Conservation (phyloP, 1,140 invertebrate species). For the Helicoverpa armigera region DNA sequence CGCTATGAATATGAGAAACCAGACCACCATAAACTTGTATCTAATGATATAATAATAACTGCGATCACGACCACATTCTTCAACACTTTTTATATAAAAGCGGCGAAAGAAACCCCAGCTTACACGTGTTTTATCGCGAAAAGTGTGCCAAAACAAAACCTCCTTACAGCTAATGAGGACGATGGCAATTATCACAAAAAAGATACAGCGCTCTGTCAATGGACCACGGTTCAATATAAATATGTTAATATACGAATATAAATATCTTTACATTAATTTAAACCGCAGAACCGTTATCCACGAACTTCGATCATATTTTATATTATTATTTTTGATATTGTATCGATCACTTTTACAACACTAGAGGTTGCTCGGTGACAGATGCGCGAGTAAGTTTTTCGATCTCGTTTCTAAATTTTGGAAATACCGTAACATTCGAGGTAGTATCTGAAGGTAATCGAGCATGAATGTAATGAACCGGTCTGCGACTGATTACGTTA, state of each 20-base stretch:
- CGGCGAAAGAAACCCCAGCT: not conserved
- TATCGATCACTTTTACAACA: not conserved
- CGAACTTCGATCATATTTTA: not conserved
- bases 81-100: too few species aligned
- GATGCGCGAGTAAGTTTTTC: not conserved
- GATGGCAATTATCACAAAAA: not conserved
- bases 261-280: constrained; percentile 3
- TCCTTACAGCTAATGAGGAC: not conserved
- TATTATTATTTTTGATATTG: not conserved
- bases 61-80: not conserved
- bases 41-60: not conserved
- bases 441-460: not conserved
- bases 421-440: not conserved
- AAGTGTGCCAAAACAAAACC: not conserved
- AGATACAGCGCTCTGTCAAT: not conserved
- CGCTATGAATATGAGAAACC: too few species aligned
- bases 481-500: not conserved
- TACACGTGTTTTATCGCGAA: not conserved
- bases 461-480: not conserved
- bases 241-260: not conserved
- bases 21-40: not conserved
- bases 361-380: not conserved
- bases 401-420: not conserved
- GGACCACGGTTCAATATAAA: not conserved
- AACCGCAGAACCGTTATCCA: constrained; percentile 1